Evolutionary conservation across 1,140 invertebrate species (phyloP).

Genomic region (Drosophila ficusphila): DNA sequence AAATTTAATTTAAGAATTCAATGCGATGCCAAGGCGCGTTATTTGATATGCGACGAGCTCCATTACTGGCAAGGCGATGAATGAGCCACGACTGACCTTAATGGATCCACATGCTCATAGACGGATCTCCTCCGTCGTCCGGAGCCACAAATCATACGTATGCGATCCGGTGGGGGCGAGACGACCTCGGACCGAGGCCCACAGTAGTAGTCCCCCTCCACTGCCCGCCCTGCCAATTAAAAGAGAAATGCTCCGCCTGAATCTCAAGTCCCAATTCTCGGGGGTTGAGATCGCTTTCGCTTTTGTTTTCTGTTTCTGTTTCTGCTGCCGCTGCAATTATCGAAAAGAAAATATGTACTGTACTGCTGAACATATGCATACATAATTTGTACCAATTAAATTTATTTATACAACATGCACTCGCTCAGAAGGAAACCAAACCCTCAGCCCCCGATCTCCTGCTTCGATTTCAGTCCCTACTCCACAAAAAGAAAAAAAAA

Average conservation of each 20-base stretch:
- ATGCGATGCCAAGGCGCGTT: slow-evolving; percentile 57
- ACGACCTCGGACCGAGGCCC: slow-evolving; percentile 30
- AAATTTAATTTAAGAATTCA: slow-evolving; percentile 84
- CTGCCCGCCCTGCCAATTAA: slow-evolving; percentile 58
- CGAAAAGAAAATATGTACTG: slow-evolving; percentile 40
- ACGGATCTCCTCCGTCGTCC: slow-evolving; percentile 1
- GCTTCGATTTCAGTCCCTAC: slow-evolving; percentile 35
- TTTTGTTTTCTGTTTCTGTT: slow-evolving; percentile 39
- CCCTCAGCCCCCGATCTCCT: slow-evolving; percentile 5
- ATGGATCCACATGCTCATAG: slow-evolving; percentile 57
- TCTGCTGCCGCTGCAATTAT: slow-evolving; percentile 65
- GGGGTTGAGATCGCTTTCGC: slow-evolving; percentile 45
- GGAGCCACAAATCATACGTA: slow-evolving; percentile 23
- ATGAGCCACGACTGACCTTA: slow-evolving; percentile 71
- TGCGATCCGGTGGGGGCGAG: slow-evolving; percentile 48
- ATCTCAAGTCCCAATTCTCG: slow-evolving; percentile 20
- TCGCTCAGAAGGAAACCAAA: slow-evolving; percentile 24
- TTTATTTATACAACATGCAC: slow-evolving; percentile 62
- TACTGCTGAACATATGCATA: slow-evolving; percentile 49
- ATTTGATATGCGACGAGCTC: slow-evolving; percentile 52
- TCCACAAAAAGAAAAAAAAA: too few species aligned
- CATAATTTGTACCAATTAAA: slow-evolving; percentile 79
- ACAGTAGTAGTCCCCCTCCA: background rate
- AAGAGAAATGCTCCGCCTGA: slow-evolving; percentile 35
- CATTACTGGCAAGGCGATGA: slow-evolving; percentile 56